Percentiles rank a stretch among this genome's conserved stretches.
Conservation (phyloP, 1,140 invertebrate genomes). For the Zaprionus capensis region DNA sequence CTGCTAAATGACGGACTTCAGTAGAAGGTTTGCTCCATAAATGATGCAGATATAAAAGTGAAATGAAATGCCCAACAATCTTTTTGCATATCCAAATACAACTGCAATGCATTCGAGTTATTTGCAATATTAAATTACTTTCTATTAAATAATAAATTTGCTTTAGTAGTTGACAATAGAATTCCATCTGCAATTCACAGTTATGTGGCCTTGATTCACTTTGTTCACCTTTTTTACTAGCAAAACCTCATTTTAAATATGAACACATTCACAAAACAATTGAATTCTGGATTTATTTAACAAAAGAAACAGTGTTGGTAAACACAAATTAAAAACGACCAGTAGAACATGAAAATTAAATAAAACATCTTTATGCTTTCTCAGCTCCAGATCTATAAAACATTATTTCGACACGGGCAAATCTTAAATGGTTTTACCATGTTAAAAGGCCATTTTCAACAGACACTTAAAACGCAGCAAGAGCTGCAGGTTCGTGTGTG, state of each 20-base stretch:
- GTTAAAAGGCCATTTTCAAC: background rate
- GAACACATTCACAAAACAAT: background rate
- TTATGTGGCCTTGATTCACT: background rate
- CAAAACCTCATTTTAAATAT: background rate
- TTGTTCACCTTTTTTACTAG: background rate
- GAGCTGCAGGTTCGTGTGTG: background rate
- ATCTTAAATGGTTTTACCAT: slow-evolving; percentile 9
- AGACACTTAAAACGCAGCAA: background rate
- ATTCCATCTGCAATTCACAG: background rate
- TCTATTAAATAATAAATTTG: background rate
- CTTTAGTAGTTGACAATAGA: background rate
- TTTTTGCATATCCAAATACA: background rate
- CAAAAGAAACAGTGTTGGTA: background rate
- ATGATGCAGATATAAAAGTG: background rate
- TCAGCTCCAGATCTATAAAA: background rate
- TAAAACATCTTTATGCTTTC: background rate
- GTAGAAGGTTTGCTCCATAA: background rate
- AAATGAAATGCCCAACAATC: background rate
- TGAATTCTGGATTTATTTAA: background rate
- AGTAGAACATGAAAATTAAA: background rate
- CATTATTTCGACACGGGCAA: slow-evolving; percentile 3
- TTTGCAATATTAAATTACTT: background rate
- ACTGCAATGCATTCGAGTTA: background rate
- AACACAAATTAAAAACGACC: background rate
- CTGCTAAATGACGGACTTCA: background rate